Base-by-base conservation (phyloP, 2,797 vertebrate genomes). In the Pseudopleuronectes americanus region DNA sequence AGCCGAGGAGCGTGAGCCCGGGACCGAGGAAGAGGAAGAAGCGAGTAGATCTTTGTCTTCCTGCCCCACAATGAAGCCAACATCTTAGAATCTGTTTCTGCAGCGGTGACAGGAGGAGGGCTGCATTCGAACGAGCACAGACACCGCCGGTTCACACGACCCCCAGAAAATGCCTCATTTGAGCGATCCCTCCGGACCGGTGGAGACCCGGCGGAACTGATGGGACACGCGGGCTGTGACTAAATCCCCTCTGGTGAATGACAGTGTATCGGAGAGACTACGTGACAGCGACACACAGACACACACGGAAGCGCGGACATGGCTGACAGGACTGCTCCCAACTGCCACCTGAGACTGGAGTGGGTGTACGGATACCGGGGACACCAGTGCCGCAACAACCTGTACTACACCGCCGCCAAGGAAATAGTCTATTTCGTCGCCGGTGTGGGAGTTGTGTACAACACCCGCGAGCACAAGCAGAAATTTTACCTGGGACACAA, bases 381-480 rank as follows among this genome's bases (percentile, higher is more conserved):
- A 81, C 97, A 99, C 81, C 97, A 99, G 94, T 99, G 97, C 94
- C 97, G 97, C 94, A 99, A 99, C 96, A 99, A 99, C 95, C 97
- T 99, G 89, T 99, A 97, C 93, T 98, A 99, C 94, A 99, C 97
- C 26, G 97, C 97, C 77, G 96, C 97, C 87, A 97, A 97, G 93
- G 97, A 99, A 88, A 97, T 99, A 78, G 97, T 99, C 64, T 99
- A 99, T 93, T 99, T 99, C 74, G 97, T 99, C 75, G 97, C 97
- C 72, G 97, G 97, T 54, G 96, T 97, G 80, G 97, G 97, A 92
- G 97, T 99, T 87, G 97, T 99, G 85, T 99, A 99, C 88, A 99
- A 98, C 93, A 96, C 97, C 72, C 95, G 97, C 72, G 97, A 99
- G 84, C 97, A 99, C 93, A 96, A 97, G 90, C 97, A 99, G 94